phyloP scores from a whole-genome alignment of 2,797 vertebrate species.

The Prunella strophiata region DNA sequence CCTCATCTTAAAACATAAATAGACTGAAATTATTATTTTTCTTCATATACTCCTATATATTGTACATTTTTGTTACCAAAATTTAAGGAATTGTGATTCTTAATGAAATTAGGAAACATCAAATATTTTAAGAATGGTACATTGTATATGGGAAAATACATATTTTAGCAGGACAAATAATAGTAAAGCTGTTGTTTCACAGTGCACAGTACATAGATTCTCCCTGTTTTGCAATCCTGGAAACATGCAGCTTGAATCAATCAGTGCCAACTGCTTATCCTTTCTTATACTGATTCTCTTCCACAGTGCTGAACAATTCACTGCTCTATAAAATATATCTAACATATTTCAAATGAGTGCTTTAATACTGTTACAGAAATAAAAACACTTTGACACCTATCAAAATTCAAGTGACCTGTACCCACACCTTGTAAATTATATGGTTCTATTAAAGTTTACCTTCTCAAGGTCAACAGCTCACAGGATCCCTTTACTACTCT shows the following conservation, averaged over 20 bases:
- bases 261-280: background rate
- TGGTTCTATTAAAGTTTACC: background rate
- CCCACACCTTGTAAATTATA: background rate
- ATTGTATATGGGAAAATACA: rapidly evolving
- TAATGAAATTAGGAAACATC: background rate
- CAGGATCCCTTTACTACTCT: background rate
- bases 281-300: background rate
- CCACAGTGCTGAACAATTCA: background rate
- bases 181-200: background rate
- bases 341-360: rapidly evolving
- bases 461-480: background rate
- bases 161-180: background rate
- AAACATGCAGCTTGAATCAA: background rate
- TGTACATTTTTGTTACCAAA: background rate
- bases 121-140: background rate
- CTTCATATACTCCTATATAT: background rate
- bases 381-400: background rate
- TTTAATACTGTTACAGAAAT: background rate
- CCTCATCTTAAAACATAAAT: background rate
- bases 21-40: background rate
- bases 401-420: background rate
- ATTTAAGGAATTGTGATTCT: background rate
- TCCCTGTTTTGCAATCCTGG: background rate
- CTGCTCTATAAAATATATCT: background rate
- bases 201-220: background rate